phyloP scores from a whole-genome alignment of 2,888 invertebrate species.

The Melitaea athalia region DNA sequence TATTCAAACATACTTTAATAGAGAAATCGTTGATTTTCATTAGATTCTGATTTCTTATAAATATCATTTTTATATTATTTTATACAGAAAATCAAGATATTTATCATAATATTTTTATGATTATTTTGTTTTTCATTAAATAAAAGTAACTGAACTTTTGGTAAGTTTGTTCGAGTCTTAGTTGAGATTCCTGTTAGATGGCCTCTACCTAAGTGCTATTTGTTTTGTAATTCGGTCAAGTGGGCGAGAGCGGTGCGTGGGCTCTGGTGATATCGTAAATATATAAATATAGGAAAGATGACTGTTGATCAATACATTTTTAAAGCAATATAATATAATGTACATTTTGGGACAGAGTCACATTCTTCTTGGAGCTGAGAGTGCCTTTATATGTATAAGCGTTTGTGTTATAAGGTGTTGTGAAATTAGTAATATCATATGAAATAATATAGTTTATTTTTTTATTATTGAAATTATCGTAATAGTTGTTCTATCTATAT shows the following conservation, averaged over 20 bases:
- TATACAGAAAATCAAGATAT: background rate
- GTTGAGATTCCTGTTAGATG: slow-evolving; percentile 29
- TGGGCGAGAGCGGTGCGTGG: background rate
- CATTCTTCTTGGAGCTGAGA: too few relatives aligned
- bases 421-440: too few relatives aligned
- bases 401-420: too few relatives aligned
- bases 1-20: too few relatives aligned
- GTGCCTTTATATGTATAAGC: too few relatives aligned
- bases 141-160: slow-evolving; percentile 6
- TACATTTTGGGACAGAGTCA: too few relatives aligned
- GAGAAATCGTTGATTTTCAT: background rate
- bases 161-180: slow-evolving; percentile 21
- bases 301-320: too few relatives aligned
- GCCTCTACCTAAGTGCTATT: slow-evolving; percentile 15
- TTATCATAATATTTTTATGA: background rate
- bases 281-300: slow-evolving; percentile 39
- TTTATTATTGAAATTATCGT: too few relatives aligned
- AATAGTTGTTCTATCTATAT: too few relatives aligned
- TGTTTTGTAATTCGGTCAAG: slow-evolving; percentile 18
- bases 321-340: too few relatives aligned
- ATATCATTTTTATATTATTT: background rate
- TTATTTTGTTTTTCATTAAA: background rate
- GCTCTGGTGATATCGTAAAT: background rate
- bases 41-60: too few relatives aligned
- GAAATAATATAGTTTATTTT: too few relatives aligned